A percentile compares a stretch with the other conserved stretches of the same genome.
Conservation (phyloP, 1,140 invertebrate genomes). For the Muscidifurax raptorellus region DNA sequence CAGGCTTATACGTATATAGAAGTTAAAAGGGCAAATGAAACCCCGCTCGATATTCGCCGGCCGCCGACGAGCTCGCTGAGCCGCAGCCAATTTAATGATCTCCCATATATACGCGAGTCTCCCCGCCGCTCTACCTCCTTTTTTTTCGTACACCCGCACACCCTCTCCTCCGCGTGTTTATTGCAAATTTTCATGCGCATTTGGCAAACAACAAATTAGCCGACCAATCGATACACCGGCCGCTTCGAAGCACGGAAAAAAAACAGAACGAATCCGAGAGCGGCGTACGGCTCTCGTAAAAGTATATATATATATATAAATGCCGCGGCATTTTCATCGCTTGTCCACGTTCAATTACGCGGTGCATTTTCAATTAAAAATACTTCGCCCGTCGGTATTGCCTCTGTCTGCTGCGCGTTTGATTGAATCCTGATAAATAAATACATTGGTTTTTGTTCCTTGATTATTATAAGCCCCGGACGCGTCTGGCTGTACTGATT, state of each 20-base stretch:
- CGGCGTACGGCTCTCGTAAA: background rate
- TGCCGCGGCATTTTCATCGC: background rate
- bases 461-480: background rate
- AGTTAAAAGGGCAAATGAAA: constrained; percentile 72
- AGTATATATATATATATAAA: no score
- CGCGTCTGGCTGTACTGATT: background rate
- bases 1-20: constrained; percentile 42
- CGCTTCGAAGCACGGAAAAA: background rate
- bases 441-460: background rate
- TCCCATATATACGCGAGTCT: constrained; percentile 44
- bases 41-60: constrained; percentile 60
- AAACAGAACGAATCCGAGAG: constrained; percentile 20
- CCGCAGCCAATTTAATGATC: constrained; percentile 71
- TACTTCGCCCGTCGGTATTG: no score
- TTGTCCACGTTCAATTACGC: constrained; percentile 12
- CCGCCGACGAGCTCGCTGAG: constrained; percentile 61
- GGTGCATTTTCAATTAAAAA: constrained; percentile 34
- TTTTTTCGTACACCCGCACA: background rate
- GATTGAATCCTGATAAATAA: constrained; percentile 5
- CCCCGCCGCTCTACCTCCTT: constrained; percentile 35
- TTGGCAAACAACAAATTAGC: constrained; percentile 23
- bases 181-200: constrained; percentile 37
- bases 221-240: constrained; percentile 37
- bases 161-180: constrained; percentile 34
- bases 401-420: background rate